Base-by-base conservation (phyloP, 2,888 invertebrate species). In the Metalampra italica region DNA sequence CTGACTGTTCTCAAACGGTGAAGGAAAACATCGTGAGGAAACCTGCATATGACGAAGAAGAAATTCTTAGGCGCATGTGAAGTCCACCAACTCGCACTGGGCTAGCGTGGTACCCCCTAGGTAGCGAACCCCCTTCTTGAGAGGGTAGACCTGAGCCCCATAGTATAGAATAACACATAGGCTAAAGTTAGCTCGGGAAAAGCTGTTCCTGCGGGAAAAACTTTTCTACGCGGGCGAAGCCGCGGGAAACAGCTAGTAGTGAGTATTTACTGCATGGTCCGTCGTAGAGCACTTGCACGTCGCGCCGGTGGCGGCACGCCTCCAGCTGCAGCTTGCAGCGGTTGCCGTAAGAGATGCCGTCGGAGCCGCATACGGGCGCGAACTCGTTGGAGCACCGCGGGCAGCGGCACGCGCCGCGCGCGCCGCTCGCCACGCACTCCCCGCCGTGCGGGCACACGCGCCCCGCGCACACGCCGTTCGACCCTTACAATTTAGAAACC, bases 321-420 rank as follows among this genome's bases (percentile, higher is more conserved):
- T 96, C 94, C 50, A 94, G 90, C 71, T 94, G 92, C 62, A 96
- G 92, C 79, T 94, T 94, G 86, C 96, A 96, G 65, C 94, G 92
- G 89, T 96, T 96, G 56, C 94, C 94, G 90, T 93, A 96, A 49
- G 94, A 94, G 73, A 95, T 94, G 59, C 95, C 95, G 79, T 95
- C 95, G 46, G 94, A 93, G 56, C 95, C 96, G 77, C 96, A 96
- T 38, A 96, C 95, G 12, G 96, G 96, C 57, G 94, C 93, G 79
- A 95, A 96, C 86, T 96, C 95, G 61, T 94, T 93, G 48, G 95
- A 93, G 77, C 96, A 96, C 45, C 92, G 91, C 38, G 96, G 96
- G 79, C 97, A 98, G 64, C 94, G 94, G 79, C 97, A 98, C 56
- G 92, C 91, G 37, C 96, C 94, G 48, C 91, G 90, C 11, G 93